These are phyloP conservation scores for Podarcis muralis DNA, from an alignment of 2,113 vertebrate genomes.

Conservation along the genomic window DNA sequence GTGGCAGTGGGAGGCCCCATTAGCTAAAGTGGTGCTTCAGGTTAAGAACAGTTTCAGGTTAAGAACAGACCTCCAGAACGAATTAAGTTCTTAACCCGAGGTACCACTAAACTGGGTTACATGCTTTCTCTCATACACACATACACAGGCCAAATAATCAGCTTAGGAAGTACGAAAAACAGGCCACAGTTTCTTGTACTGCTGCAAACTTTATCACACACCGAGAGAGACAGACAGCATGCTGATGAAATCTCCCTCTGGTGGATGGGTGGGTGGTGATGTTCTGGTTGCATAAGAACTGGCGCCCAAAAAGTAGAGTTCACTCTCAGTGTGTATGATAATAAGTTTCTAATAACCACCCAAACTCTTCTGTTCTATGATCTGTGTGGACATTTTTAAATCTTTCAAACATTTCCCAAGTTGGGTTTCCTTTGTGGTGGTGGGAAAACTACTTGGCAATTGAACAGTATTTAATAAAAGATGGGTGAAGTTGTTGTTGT, in stretches of 20 bases:
- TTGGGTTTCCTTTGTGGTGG: neutral
- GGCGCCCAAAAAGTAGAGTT: neutral
- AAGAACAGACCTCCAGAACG: too few species aligned
- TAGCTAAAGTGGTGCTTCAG: too few species aligned
- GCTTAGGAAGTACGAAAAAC: neutral
- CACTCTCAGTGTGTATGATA: neutral
- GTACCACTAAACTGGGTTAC: too few species aligned
- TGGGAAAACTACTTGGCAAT: slow-evolving; percentile 2
- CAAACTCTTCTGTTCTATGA: neutral
- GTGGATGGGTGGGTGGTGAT: neutral
- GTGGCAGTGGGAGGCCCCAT: too few species aligned
- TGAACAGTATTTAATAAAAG: neutral
- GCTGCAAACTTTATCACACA: neutral
- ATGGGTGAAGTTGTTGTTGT: neutral
- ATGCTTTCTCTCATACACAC: neutral
- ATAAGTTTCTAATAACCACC: neutral
- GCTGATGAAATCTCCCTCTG: neutral
- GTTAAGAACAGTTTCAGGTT: too few species aligned
- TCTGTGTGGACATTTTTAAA: neutral
- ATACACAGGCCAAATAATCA: neutral
- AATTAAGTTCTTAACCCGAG: too few species aligned
- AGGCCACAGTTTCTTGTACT: neutral
- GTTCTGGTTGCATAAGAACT: neutral
- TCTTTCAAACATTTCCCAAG: neutral
- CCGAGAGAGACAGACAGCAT: neutral